phyloP scores from a whole-genome alignment of 2,113 vertebrate genomes.

The Podiceps cristatus region DNA sequence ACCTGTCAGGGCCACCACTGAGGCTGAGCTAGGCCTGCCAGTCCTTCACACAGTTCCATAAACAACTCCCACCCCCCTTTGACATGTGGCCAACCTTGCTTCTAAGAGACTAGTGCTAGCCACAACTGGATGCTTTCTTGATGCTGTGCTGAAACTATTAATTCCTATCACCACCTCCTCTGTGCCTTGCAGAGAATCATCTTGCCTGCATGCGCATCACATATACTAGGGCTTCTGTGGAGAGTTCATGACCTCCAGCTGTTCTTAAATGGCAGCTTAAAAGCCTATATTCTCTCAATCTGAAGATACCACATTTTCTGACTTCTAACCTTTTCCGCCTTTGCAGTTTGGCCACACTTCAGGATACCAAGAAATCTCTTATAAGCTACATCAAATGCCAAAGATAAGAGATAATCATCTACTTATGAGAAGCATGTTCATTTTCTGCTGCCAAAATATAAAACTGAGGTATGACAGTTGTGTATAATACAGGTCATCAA shows the following conservation, averaged over 20 bases:
- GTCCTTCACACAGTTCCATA: neutral
- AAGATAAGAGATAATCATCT: neutral
- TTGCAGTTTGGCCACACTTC: neutral
- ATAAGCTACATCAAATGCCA: neutral
- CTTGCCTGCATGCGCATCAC: fast-evolving
- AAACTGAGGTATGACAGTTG: neutral
- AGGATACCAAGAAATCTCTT: neutral
- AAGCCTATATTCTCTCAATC: neutral
- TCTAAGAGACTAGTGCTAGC: neutral
- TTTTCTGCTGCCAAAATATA: neutral
- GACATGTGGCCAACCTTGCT: fast-evolving
- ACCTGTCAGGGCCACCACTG: neutral
- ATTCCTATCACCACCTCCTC: neutral
- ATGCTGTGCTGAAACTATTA: neutral
- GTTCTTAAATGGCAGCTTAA: neutral
- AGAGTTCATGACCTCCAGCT: neutral
- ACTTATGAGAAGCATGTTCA: neutral
- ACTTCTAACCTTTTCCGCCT: neutral
- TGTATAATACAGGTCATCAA: neutral
- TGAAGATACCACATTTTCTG: neutral
- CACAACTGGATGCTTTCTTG: too few relatives aligned
- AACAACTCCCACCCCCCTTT: neutral
- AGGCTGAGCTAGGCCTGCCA: neutral
- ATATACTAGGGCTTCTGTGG: neutral
- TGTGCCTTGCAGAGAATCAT: neutral